These are phyloP conservation scores for Holcopasites calliopsidis DNA, from an alignment of 1,140 invertebrate genomes.

Conservation along the genomic window DNA sequence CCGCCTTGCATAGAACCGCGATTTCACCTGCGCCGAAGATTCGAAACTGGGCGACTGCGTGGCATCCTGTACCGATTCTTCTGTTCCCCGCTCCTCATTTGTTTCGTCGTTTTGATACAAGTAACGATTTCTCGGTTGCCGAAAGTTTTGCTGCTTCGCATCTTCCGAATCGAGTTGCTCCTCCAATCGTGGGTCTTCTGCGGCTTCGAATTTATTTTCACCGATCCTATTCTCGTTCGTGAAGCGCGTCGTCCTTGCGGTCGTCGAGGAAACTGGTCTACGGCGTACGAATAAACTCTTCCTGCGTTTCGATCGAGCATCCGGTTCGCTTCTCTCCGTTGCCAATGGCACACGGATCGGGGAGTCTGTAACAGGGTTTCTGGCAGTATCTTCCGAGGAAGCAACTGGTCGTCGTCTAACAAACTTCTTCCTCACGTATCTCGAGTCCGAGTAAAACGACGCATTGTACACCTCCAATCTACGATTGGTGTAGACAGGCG, in stretches of 20 bases:
- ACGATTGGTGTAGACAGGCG: not conserved
- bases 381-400: not conserved
- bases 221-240: not conserved
- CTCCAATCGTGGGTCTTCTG: slow-evolving; percentile 1
- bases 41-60: slow-evolving; percentile 43
- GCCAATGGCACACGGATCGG: not conserved
- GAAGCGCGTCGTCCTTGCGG: slow-evolving; percentile 4
- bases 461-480: not conserved
- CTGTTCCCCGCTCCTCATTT: slow-evolving; percentile 6
- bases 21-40: slow-evolving; percentile 55
- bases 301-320: slow-evolving; percentile 52
- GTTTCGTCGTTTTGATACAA: not conserved
- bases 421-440: slow-evolving; percentile 66
- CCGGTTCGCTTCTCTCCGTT: slow-evolving; percentile 22
- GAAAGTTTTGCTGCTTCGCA: slow-evolving; percentile 49
- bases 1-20: slow-evolving; percentile 66
- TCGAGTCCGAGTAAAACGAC: slow-evolving; percentile 42
- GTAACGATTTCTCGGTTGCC: slow-evolving; percentile 65
- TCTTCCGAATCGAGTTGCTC: slow-evolving; percentile 13
- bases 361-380: not conserved
- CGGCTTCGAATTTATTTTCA: not conserved
- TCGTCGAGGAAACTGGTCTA: slow-evolving; percentile 51
- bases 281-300: slow-evolving; percentile 68
- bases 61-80: slow-evolving; percentile 1
- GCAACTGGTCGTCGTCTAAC: slow-evolving; percentile 61